Evolutionary conservation across 2,888 invertebrate genomes (phyloP).

Genomic region (Pheosia gnoma): DNA sequence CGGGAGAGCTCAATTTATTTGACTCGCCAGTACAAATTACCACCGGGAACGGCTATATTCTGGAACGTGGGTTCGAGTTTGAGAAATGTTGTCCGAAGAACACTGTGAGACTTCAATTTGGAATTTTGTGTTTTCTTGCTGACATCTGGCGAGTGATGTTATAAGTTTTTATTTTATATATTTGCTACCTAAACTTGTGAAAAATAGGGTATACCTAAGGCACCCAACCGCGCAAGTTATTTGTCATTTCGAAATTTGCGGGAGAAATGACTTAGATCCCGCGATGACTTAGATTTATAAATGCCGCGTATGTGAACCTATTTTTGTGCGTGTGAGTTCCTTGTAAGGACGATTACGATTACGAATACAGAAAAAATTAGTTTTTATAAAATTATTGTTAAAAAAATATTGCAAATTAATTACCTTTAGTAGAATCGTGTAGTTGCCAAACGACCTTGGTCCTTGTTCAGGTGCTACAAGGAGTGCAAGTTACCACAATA

Average conservation of each 20-base stretch:
- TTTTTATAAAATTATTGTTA: no score
- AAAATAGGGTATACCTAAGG: no score
- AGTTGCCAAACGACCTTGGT: constrained; percentile 24
- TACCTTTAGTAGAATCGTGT: no score
- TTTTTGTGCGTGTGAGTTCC: no score
- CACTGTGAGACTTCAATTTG: constrained; percentile 24
- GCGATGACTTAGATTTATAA: no score
- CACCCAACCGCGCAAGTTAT: no score
- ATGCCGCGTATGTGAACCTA: no score
- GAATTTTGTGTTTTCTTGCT: constrained; percentile 25
- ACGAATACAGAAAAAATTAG: no score
- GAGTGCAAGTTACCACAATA: constrained; percentile 24
- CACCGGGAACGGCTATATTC: constrained; percentile 25
- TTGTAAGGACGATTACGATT: no score
- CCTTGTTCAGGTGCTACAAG: constrained; percentile 27
- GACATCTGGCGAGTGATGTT: constrained; percentile 9
- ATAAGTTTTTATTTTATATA: constrained; percentile 10
- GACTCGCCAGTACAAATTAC: constrained; percentile 41
- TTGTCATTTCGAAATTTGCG: no score
- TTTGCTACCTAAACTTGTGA: not conserved
- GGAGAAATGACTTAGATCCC: no score
- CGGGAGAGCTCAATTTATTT: constrained; percentile 39
- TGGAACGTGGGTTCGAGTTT: constrained; percentile 23
- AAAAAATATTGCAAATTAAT: no score
- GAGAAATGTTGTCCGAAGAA: constrained; percentile 37